Percentiles rank a stretch among this genome's conserved stretches.
Evolutionary conservation across 2,797 vertebrate genomes (phyloP).

Genomic region (Remorina albescens): DNA sequence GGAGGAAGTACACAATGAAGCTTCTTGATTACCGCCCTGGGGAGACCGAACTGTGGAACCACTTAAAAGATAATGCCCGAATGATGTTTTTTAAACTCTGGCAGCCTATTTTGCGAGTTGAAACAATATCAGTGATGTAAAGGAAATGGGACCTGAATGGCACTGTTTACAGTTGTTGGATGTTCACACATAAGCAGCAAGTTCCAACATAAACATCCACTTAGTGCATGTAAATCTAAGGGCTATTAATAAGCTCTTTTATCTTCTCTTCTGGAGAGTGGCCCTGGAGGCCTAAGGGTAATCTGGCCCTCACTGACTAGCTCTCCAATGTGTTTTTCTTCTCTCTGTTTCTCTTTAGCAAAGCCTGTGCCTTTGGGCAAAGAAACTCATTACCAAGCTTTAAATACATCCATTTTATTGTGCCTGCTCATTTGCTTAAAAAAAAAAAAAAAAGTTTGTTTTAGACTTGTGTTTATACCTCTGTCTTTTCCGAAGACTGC

Average conservation of each 20-base stretch:
- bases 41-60: slow-evolving; percentile 81
- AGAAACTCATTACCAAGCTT: slow-evolving; percentile 63
- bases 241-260: slow-evolving; percentile 90
- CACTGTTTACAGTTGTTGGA: slow-evolving; percentile 88
- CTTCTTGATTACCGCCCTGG: slow-evolving; percentile 82
- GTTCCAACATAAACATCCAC: slow-evolving; percentile 91
- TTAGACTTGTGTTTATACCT: slow-evolving; percentile 55
- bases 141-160: slow-evolving; percentile 89
- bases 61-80: slow-evolving; percentile 86
- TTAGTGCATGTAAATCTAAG: slow-evolving; percentile 86
- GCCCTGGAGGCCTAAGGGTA: slow-evolving; percentile 71
- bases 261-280: slow-evolving; percentile 82
- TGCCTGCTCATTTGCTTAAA: slow-evolving; percentile 40
- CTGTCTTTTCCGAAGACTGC: slow-evolving; percentile 36
- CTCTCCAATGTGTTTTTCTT: slow-evolving; percentile 59
- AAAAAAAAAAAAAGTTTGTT: slow-evolving; percentile 64
- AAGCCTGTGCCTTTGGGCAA: slow-evolving; percentile 67
- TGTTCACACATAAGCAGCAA: slow-evolving; percentile 90
- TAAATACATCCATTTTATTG: slow-evolving; percentile 58
- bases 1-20: slow-evolving; percentile 81
- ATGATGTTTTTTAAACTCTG: slow-evolving; percentile 85
- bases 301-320: slow-evolving; percentile 71
- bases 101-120: slow-evolving; percentile 77
- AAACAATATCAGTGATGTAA: slow-evolving; percentile 91
- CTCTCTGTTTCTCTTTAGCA: slow-evolving; percentile 61